Evolutionary conservation across 2,888 invertebrate species (phyloP), one percentile per base, ranked within the genome.

Genomic region (Chaetoderma sp.): DNA sequence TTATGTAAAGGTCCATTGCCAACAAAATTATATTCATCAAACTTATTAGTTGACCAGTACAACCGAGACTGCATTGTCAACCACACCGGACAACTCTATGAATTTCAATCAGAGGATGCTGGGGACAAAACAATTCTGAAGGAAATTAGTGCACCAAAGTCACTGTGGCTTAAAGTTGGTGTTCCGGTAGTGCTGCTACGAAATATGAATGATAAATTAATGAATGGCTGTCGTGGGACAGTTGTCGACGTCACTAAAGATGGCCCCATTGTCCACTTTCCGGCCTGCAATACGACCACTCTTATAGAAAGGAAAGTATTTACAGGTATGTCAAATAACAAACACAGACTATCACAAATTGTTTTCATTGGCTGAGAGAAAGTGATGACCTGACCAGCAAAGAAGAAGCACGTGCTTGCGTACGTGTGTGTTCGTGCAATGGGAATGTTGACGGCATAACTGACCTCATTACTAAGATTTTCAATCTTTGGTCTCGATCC

Each of bases 11-110:
- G 33, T 30, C 21, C 10, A 42, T n/a, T 8, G 21, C 6, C 47
- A 6, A 21, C 50, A 4, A 28, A 63, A n/a, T 42, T 63, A 21
- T 63, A 49, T 58, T 33, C 49, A 8, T 32, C 57, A 47, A 64
- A 58, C 59, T 21, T 18, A 4, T 52, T 59, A 54, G 36, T 57
- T 13, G 44, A 64, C 21, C 50, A 13, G 4, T 28, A 60, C n/a
- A 60, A 39, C 27, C 2, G 36, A 36, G 6, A 60, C 4, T 1
- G 32, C 23, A n/a, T 60, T 5, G 10, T 32, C 49, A 33, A 16
- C 3, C 1, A 32, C n/a, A 6, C 1, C 10, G 50, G 50, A 33
- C 16, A 27, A 13, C 16, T 18, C 3, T 28, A 23, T 25, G 30
- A 16, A 16, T 60, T 45, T 50, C 32, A 50, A 32, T 32, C 50